phyloP scores from a whole-genome alignment of 2,888 invertebrate species.

The Pinctada fucata region DNA sequence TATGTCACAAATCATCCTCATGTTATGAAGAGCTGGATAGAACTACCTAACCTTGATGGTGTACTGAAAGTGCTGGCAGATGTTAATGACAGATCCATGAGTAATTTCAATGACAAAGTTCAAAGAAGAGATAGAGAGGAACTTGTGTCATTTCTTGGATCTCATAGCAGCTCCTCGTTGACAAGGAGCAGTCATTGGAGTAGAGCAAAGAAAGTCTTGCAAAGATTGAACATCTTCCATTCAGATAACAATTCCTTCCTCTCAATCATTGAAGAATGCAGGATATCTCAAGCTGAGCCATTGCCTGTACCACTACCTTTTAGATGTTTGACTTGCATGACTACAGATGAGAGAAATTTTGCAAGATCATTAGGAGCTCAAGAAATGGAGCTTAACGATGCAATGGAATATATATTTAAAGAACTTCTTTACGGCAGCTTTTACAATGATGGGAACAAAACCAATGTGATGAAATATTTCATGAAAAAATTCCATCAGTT shows the following conservation, averaged over 20 bases:
- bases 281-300: neutral
- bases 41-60: neutral
- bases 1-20: slow-evolving; percentile 14
- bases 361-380: neutral
- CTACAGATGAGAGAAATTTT: neutral
- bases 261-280: neutral
- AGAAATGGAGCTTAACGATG: neutral
- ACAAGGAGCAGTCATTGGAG: too few species aligned
- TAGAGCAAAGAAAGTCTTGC: neutral
- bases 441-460: slow-evolving; percentile 20
- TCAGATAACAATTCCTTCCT: neutral
- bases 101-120: neutral
- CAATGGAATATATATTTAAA: slow-evolving; percentile 6
- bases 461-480: slow-evolving; percentile 42
- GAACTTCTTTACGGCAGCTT: slow-evolving; percentile 8
- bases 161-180: neutral
- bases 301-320: neutral
- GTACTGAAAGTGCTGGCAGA: neutral
- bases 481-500: slow-evolving; percentile 21
- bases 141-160: neutral
- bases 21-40: neutral
- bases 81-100: neutral
- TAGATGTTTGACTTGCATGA: neutral
- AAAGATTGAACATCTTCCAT: neutral
- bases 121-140: neutral